Evolutionary conservation across 2,797 vertebrate species (phyloP), one percentile per base, ranked within the genome.

Genomic region (Bufotes viridis): DNA sequence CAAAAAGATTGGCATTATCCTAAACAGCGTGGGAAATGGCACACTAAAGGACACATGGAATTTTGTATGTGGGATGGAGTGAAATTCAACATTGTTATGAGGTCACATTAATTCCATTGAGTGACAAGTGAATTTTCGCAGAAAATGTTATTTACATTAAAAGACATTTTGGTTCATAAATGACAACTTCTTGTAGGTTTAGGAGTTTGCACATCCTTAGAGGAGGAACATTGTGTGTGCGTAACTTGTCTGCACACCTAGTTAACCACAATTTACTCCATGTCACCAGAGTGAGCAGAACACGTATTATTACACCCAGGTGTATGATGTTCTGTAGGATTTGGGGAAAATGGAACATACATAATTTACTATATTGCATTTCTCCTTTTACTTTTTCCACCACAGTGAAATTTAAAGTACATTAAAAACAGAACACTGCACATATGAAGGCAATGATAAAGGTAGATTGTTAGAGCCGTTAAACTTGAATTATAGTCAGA

Each of bases 151-250:
- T 34, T 15, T 49, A 9, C 2, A 49, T 0, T 7, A 1, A 11
- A 0, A 76, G 42, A 51, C 49, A 7, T 53, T n/a, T 53, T 76
- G 74, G 74, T n/a, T 53, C 74, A 76, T 76, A 76, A 76, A 53
- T n/a, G n/a, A 22, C 4, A 76, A 34, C 29, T 34, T 29, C 69
- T 70, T 51, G 29, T 53, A 53, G n/a, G 20, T 76, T 76, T 53
- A 76, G n/a, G 11, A 53, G 74, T 53, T 53, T 76, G 74, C 74
- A 76, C 74, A 53, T 76, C 49, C 22, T 76, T 12, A 76, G 49
- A 12, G 18, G 49, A 53, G 20, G 29, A 29, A 29, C 42, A 53
- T 76, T 53, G 14, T 70, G 14, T 70, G 29, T 34, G 69, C 1
- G 14, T 72, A 34, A 72, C 3, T 7, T 74, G 18, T 74, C 74